Percentiles rank a stretch among this genome's conserved stretches.
Conservation (phyloP, 1,140 invertebrate genomes). For the Coelopa frigida region DNA sequence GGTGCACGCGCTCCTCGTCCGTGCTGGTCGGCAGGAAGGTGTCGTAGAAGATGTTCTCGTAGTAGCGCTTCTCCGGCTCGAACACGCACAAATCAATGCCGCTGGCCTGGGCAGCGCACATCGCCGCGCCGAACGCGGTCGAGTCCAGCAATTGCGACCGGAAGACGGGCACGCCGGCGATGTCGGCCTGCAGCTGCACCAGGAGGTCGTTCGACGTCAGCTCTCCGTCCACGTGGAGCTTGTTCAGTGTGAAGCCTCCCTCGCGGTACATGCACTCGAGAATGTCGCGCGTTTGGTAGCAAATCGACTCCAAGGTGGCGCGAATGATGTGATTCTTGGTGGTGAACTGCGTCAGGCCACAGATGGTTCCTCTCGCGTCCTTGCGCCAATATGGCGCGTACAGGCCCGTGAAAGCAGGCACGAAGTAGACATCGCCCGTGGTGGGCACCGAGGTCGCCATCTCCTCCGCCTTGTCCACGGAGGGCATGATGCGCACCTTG, state of each 20-base stretch:
- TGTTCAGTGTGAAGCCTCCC: background rate
- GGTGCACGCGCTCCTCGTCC: conserved; percentile 68
- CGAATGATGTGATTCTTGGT: conserved; percentile 61
- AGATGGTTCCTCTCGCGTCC: conserved; percentile 72
- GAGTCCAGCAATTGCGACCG: conserved; percentile 81
- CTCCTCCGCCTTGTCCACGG: conserved; percentile 47
- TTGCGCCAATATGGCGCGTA: conserved; percentile 92
- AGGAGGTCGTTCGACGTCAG: background rate
- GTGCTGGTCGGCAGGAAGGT: conserved; percentile 73
- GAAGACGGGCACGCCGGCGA: conserved; percentile 59
- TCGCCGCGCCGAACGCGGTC: conserved; percentile 82
- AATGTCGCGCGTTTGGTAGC: conserved; percentile 77
- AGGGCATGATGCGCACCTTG: conserved; percentile 64
- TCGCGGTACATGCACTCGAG: conserved; percentile 46
- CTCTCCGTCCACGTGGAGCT: background rate
- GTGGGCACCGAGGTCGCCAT: conserved; percentile 32
- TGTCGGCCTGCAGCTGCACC: conserved; percentile 3
- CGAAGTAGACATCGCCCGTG: conserved; percentile 74
- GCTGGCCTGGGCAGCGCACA: conserved; percentile 76
- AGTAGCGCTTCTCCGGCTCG: conserved; percentile 40
- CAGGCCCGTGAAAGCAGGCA: conserved; percentile 87
- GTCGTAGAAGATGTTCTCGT: conserved; percentile 52
- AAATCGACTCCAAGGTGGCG: conserved; percentile 80
- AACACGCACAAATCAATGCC: conserved; percentile 56
- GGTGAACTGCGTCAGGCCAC: conserved; percentile 46